Evolutionary conservation across 2,888 invertebrate genomes (phyloP), one percentile per base, ranked within the genome.

Genomic region (Nephrotoma flavescens): DNA sequence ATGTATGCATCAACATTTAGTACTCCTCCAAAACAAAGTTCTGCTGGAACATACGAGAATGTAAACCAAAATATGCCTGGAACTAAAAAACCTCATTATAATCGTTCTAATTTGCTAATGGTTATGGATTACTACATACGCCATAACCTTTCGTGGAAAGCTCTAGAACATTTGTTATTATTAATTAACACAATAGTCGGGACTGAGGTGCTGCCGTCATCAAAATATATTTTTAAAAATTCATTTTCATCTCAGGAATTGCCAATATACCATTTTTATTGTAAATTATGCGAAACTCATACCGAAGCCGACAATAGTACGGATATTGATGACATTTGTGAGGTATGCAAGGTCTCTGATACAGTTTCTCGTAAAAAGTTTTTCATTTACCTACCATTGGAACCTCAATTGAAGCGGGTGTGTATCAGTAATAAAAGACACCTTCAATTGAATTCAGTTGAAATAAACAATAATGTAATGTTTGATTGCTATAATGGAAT

Each of bases 151-250:
- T 71, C 57, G 11, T 86, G 86, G 86, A 42, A 19, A 12, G 42
- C 41, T 7, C 15, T 42, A 5, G 86, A 86, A 57, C 57, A 86
- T 57, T n/a, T 86, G 0, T 9, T 41, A 12, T n/a, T 41, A 1
- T 42, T 86, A 41, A 86, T 86, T n/a, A 86, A 86, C 41, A 52
- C 41, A 3, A 57, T 86, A 4, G 9, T 86, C 2, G 83, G 83
- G 3, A 42, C 57, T 6, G 31, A 86, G 0, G 42, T 42, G 0
- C 19, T 86, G 0, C n/a, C 19, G 5, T 42, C 83, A 7, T 42
- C 86, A 2, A 86, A 86, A 86, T 86, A 86, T 19, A 6, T 42
- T 1, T 71, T 86, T 42, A 12, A 86, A 83, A 86, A 86, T 4
- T 41, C 41, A 41, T 83, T 83, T 11, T 41, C 5, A 6, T 83